Evolutionary conservation across 2,113 vertebrate species (phyloP).

Genomic region (Otis tarda): DNA sequence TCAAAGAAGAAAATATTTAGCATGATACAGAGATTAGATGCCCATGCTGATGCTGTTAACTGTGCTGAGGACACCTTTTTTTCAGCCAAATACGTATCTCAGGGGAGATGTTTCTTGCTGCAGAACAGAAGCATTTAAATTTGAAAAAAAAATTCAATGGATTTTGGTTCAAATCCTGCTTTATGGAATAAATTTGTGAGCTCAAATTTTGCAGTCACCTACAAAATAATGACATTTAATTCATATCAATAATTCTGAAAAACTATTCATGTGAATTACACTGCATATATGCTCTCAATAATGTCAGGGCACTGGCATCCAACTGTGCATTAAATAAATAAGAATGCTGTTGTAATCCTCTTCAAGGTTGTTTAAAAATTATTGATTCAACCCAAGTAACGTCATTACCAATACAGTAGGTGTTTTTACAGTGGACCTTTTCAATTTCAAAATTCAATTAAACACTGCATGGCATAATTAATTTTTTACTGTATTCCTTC

Average conservation of each 20-base stretch:
- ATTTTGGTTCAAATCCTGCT: not conserved
- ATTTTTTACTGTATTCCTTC: not conserved
- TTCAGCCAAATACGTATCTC: not conserved
- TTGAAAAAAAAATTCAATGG: not conserved
- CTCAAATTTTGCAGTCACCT: not conserved
- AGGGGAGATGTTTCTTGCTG: not conserved
- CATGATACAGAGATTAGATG: constrained; percentile 34
- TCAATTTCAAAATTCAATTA: constrained; percentile 7
- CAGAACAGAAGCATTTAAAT: not conserved
- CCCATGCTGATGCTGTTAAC: constrained; percentile 28
- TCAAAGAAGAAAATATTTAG: constrained; percentile 57
- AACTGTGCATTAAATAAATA: not conserved
- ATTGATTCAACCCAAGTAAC: not conserved
- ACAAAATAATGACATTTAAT: not conserved
- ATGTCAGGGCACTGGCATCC: not conserved
- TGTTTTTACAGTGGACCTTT: not conserved
- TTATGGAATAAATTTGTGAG: not conserved
- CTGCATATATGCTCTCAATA: not conserved
- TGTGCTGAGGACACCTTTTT: constrained; percentile 6
- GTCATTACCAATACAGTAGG: not conserved
- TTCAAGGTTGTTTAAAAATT: not conserved
- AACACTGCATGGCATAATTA: not conserved
- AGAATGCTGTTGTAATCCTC: not conserved
- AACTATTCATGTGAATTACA: not conserved
- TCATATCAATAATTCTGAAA: not conserved